Base-by-base conservation (phyloP, 2,797 vertebrate genomes). In the Channa striata region DNA sequence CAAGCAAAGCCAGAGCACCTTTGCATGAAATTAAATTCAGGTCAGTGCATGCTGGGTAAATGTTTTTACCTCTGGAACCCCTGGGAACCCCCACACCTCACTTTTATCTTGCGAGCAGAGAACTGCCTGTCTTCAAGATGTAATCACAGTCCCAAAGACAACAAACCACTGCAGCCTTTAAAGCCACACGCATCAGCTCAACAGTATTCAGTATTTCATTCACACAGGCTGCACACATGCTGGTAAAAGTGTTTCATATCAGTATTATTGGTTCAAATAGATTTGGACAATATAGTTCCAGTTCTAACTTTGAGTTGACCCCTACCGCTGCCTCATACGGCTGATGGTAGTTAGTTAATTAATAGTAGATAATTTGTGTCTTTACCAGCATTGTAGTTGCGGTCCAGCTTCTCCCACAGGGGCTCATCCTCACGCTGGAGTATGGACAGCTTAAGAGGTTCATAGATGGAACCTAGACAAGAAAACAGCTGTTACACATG, bases 391-490 rank as follows among this genome's bases (percentile, higher is more conserved):
- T 70, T 92, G 91, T 99, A 99, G 87, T 96, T 96, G 81, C 92
- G 94, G 83, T 99, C 96, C 86, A 99, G 89, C 81, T 97, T 98
- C 80, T 98, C 96, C 97, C 97, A 98, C 0, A 97, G 74, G 19
- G 94, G 96, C 85, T 95, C 96, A 68, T 93, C 94, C 21, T 96
- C 95, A 30, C 86, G 94, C 47, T 92, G 95, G 80, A 98, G 94
- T 68, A 89, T 87, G 79, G 95, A 96, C 78, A 97, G 94, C 90
- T 97, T 97, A 62, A 99, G 93, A 30, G 98, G 97, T 92, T 99
- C 98, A 92, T 99, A 99, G 80, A 99, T 96, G 69, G 98, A 99
- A 44, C 94, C 97, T 99, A 89, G 80, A 23, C 74, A 49, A 46
- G 20, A 25, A 85, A 12, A 72, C 3, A 42, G 11, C 3, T 44